Evolutionary conservation across 1,140 invertebrate genomes (phyloP), one percentile per base, ranked within the genome.

Genomic region (Magallana gigas): DNA sequence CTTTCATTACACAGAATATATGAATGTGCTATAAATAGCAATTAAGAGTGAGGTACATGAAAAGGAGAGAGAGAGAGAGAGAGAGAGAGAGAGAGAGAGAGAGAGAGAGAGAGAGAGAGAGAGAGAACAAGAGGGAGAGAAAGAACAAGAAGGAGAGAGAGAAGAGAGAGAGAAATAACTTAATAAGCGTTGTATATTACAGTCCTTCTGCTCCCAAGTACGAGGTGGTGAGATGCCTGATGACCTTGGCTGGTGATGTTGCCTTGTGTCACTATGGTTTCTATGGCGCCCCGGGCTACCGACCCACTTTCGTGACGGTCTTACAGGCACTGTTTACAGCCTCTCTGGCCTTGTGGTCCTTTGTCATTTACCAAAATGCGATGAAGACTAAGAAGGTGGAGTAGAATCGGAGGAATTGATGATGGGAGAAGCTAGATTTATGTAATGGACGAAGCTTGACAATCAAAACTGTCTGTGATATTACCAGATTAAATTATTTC

Each of bases 201-300:
- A 88, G 87, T 36, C 57, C 87, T 14, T 58, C 64, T 23, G 84
- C 87, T 29, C n/a, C 62, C n/a, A 82, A 85, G 62, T 88, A 83
- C 23, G 87, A 88, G 23, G 29, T 88, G 1, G 9, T 62, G 12
- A 64, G 87, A 68, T 88, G 84, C 58, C 14, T 57, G 5, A 6
- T 85, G n/a, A 82, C 87, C 1, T 71, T 88, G n/a, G 1, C 59
- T 11, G 57, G 84, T n/a, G 87, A 88, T 83, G 84, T 29, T 29
- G 16, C 59, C 0, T 64, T 88, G 84, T 88, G 87, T 85, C 29
- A 29, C 12, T 16, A 48, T 85, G 87, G 84, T 36, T 84, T 83
- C 60, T 88, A 88, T 88, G 83, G 87, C 1, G 36, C 14, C 48
- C 87, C 87, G 3, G 84, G 87, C 9, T 64, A 88, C 60, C 57